Conservation (phyloP, 2,888 invertebrate species). For the Eilema caniola region DNA sequence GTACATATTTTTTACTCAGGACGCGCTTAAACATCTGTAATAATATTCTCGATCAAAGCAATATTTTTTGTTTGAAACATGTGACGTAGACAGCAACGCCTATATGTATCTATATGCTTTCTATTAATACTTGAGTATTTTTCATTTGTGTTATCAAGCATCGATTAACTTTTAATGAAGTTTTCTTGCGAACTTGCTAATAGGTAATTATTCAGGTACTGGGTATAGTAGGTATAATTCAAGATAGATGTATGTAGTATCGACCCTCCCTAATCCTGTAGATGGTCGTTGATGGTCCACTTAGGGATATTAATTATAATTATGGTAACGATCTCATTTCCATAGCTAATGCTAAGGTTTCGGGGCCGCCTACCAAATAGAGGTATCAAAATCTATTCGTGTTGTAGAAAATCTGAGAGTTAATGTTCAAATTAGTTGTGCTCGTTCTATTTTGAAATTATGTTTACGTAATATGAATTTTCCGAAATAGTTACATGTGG, state of each 20-base stretch:
- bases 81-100: too few species aligned
- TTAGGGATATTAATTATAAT: conserved; percentile 72
- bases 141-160: conserved; percentile 14
- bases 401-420: conserved; percentile 32
- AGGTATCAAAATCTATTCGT: conserved; percentile 43
- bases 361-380: conserved; percentile 51
- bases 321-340: conserved; percentile 70
- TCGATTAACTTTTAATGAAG: conserved; percentile 1
- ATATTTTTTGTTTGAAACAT: not conserved
- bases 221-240: conserved; percentile 9
- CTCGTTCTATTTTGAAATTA: not conserved
- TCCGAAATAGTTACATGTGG: not conserved
- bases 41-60: not conserved
- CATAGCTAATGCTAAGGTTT: conserved; percentile 70
- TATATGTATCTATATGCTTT: not conserved
- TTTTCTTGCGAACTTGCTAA: not conserved
- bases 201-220: conserved; percentile 34
- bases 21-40: not conserved
- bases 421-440: not conserved
- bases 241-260: conserved; percentile 17
- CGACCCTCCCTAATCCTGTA: conserved; percentile 55
- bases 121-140: conserved; percentile 8
- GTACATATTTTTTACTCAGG: not conserved
- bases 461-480: not conserved
- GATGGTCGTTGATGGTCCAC: conserved; percentile 53